Percentiles rank a stretch among this genome's conserved stretches.
Conservation (phyloP, 2,113 vertebrate species). For the Gavia stellata region DNA sequence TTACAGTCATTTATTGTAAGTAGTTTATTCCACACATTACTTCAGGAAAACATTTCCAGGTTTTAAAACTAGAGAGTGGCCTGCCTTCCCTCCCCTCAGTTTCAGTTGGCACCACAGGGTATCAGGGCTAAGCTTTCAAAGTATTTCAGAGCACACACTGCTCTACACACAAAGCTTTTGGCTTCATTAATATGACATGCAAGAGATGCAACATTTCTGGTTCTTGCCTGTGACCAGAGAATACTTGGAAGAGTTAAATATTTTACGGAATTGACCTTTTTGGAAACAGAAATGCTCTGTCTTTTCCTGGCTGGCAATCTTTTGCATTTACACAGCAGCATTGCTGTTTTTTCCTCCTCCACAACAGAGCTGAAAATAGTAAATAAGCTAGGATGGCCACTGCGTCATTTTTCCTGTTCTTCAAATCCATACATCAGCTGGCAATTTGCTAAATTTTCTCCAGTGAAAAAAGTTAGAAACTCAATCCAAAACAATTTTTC, state of each 20-base stretch:
- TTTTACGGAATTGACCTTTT: slow-evolving; percentile 20
- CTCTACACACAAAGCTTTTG: neutral
- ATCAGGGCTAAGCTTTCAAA: slow-evolving; percentile 47
- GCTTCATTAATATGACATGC: neutral
- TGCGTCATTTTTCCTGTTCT: neutral
- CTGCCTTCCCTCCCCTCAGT: neutral
- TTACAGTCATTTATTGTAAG: slow-evolving; percentile 44
- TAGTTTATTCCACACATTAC: slow-evolving; percentile 58
- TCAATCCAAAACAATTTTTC: neutral
- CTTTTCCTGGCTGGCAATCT: neutral
- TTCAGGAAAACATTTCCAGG: slow-evolving; percentile 50
- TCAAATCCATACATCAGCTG: neutral
- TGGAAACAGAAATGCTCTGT: neutral
- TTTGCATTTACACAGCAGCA: neutral
- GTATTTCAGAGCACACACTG: neutral
- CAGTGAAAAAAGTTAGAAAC: neutral
- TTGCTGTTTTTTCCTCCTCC: neutral
- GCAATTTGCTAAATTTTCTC: slow-evolving; percentile 7
- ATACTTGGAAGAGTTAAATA: neutral
- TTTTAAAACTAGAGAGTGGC: slow-evolving; percentile 25
- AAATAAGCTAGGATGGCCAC: neutral
- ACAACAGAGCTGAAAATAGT: neutral
- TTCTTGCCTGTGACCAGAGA: neutral
- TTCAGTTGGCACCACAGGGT: slow-evolving; percentile 28
- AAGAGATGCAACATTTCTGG: neutral